A percentile compares a stretch with the other conserved stretches of the same genome.
Conservation (phyloP, 2,888 invertebrate species). For the Oeneis ivallda region DNA sequence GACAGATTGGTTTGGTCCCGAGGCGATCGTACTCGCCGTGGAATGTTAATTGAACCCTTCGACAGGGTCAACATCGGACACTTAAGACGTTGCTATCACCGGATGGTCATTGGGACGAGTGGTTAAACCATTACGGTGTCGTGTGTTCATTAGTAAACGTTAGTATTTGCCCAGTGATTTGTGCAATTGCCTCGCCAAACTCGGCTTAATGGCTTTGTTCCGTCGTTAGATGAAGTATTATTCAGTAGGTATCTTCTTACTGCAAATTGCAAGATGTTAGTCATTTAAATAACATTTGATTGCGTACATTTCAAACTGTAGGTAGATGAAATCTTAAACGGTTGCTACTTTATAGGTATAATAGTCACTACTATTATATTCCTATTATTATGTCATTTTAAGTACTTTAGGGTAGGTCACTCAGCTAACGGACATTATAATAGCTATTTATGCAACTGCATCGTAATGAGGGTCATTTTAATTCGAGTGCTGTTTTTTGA, state of each 20-base stretch:
- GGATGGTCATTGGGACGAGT: slow-evolving; percentile 41
- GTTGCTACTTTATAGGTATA: not conserved
- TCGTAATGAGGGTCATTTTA: too few relatives aligned
- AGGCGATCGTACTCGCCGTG: slow-evolving; percentile 62
- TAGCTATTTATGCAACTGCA: too few relatives aligned
- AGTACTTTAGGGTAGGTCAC: too few relatives aligned
- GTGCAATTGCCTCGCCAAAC: slow-evolving; percentile 32
- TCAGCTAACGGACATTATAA: too few relatives aligned
- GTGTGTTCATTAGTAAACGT: slow-evolving; percentile 47
- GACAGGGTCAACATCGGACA: slow-evolving; percentile 49
- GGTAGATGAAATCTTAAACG: not conserved
- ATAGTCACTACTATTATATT: not conserved
- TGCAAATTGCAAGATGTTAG: not conserved
- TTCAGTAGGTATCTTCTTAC: slow-evolving; percentile 21
- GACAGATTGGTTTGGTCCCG: slow-evolving; percentile 64
- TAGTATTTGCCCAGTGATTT: slow-evolving; percentile 36
- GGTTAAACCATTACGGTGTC: slow-evolving; percentile 40
- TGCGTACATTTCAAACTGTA: too few relatives aligned
- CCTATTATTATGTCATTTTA: too few relatives aligned
- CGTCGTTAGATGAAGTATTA: slow-evolving; percentile 17
- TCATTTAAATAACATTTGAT: not conserved
- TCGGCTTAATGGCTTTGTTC: slow-evolving; percentile 24
- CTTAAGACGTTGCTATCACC: slow-evolving; percentile 39
- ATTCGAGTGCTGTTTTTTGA: too few relatives aligned
- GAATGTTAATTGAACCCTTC: slow-evolving; percentile 71